Evolutionary conservation across 2,797 vertebrate genomes (phyloP).

Genomic region (Paramormyrops hopkinsi): DNA sequence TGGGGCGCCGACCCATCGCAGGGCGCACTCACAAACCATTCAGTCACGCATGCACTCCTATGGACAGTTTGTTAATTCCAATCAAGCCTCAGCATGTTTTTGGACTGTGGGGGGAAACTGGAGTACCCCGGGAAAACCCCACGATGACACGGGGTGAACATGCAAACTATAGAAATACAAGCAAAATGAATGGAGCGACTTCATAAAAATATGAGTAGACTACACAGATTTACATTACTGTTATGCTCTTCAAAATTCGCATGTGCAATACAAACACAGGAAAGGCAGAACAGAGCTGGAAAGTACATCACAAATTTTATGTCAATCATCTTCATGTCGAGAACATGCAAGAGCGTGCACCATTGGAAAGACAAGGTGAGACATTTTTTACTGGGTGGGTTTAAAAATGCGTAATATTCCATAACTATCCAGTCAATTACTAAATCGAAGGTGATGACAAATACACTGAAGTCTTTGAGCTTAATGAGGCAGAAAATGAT

Average conservation of each 20-base stretch:
- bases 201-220: not conserved
- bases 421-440: not conserved
- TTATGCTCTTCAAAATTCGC: not conserved
- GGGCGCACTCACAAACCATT: not conserved
- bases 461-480: not conserved
- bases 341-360: not conserved
- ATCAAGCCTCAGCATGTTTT: not conserved
- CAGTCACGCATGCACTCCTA: not conserved
- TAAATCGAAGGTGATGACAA: not conserved
- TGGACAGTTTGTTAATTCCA: not conserved
- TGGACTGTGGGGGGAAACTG: not conserved
- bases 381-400: not conserved
- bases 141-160: not conserved
- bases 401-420: not conserved
- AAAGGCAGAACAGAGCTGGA: not conserved
- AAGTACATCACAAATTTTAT: not conserved
- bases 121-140: not conserved
- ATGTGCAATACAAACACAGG: not conserved
- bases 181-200: not conserved
- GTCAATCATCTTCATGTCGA: not conserved
- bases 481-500: not conserved
- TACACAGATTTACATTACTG: not conserved
- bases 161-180: not conserved
- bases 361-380: not conserved
- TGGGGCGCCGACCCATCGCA: not conserved